Evolutionary conservation across 2,888 invertebrate species (phyloP).

Genomic region (Acleris sparsana): DNA sequence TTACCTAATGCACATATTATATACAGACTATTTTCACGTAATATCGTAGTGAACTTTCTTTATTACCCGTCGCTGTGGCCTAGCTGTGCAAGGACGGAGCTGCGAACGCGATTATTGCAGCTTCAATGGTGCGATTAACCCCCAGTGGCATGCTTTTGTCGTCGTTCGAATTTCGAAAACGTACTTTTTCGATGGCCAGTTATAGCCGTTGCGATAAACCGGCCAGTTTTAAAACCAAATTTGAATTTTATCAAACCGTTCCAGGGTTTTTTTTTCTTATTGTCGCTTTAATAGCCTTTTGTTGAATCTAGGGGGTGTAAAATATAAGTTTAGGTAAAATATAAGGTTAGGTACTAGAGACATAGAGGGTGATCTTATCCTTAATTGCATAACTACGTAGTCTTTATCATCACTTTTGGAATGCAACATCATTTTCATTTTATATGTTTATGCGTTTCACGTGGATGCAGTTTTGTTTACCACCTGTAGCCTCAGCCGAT

Average conservation of each 20-base stretch:
- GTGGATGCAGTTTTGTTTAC: conserved; percentile 13
- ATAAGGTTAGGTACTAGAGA: not conserved
- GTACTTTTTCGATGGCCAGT: conserved; percentile 46
- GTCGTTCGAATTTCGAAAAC: conserved; percentile 45
- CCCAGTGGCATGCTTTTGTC: conserved; percentile 53
- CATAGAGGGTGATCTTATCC: too few relatives aligned
- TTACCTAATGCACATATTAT: too few relatives aligned
- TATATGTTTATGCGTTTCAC: conserved; percentile 7
- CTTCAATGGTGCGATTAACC: conserved; percentile 67
- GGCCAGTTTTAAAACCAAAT: conserved; percentile 32
- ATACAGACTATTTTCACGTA: too few relatives aligned
- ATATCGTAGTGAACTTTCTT: conserved; percentile 8
- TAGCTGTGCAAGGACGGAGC: conserved; percentile 39
- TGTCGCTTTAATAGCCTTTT: not conserved
- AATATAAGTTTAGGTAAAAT: not conserved
- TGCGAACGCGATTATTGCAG: conserved; percentile 67
- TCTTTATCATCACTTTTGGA: not conserved
- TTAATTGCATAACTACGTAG: too few relatives aligned
- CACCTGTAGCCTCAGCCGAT: conserved; percentile 24
- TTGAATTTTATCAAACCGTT: conserved; percentile 20
- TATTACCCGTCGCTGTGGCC: conserved; percentile 4
- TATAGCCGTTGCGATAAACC: conserved; percentile 33
- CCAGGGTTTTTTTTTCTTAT: conserved; percentile 10
- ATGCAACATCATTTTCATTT: not conserved
- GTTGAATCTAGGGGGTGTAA: not conserved